Base-by-base conservation (phyloP, 2,888 invertebrate species). In the Leptinotarsa rubiginosa region DNA sequence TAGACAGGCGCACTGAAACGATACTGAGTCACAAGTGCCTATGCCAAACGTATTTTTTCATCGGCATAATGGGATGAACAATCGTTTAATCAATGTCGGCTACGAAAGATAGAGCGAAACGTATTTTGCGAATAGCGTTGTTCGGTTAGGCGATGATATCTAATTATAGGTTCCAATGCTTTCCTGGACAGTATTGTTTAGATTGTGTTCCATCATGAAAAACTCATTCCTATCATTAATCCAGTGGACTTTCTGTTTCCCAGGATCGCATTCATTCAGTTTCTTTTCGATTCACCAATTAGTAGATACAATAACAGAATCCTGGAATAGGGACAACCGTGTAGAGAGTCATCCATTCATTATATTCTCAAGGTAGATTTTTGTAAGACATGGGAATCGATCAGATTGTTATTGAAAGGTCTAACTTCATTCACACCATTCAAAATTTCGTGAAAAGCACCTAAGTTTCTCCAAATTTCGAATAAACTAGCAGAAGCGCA, bases 1-100 rank as follows among this genome's bases (percentile, higher is more conserved):
- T 41, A 52, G 52, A 68, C 62, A 13, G 74, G 67, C 71, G 64
- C 68, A 49, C 12, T 31, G n/a, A 62, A 62, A 62, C 31, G 31
- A 25, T 62, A 22, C 25, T 62, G 62, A 62, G n/a, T 62, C 62
- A 62, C 41, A 1, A 16, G 41, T 5, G 41, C 41, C 62, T 16
- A 15, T 62, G 62, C 62, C 62, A 62, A 62, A 56, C 20, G 7
- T 62, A n/a, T 62, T 31, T 62, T 62, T 62, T 41, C 31, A 62
- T 62, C 62, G 10, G 62, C 4, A 41, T 18, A 18, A 31, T 18
- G 31, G 31, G 62, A 31, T 41, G 41, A 41, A 31, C 41, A 41
- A 62, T 16, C 16, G 62, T 41, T 62, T 62, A 5, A 41, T 31
- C 62, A 62, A 31, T 41, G 25, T 31, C 41, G 41, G 62, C 41